Evolutionary conservation across 2,888 invertebrate species (phyloP).

Genomic region (Tanaodytes sp.): DNA sequence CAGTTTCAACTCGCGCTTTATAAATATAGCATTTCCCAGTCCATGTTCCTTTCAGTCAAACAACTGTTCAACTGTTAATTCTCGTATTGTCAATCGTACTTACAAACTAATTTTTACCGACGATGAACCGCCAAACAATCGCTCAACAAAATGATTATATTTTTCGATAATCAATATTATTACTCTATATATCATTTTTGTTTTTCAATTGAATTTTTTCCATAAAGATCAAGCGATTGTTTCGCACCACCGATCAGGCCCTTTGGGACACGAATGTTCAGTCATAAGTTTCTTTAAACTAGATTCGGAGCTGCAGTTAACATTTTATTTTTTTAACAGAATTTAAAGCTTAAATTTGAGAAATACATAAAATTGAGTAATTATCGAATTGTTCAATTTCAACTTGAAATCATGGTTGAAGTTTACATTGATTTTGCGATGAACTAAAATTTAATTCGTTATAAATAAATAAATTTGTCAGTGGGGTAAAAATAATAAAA

Average conservation of each 20-base stretch:
- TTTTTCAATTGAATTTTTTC: too few relatives aligned
- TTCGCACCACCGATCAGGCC: slow-evolving; percentile 27
- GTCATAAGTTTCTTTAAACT: slow-evolving; percentile 18
- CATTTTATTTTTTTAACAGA: neutral
- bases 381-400: too few relatives aligned
- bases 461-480: too few relatives aligned
- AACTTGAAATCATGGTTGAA: too few relatives aligned
- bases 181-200: neutral
- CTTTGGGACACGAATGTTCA: slow-evolving; percentile 43
- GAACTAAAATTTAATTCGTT: too few relatives aligned
- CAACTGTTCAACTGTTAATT: slow-evolving; percentile 23
- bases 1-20: slow-evolving; percentile 35
- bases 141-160: neutral
- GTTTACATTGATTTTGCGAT: too few relatives aligned
- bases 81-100: slow-evolving; percentile 47
- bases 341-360: neutral
- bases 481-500: too few relatives aligned
- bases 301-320: slow-evolving; percentile 21
- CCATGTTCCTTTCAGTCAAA: slow-evolving; percentile 24
- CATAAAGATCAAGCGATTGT: slow-evolving; percentile 8
- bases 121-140: slow-evolving; percentile 14
- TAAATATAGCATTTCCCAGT: slow-evolving; percentile 45
- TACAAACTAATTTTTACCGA: slow-evolving; percentile 35
- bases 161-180: too few relatives aligned
- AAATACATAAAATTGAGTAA: too few relatives aligned